Evolutionary conservation across 35 echinoderm and acorn worm genomes (phyloP).

Genomic region (Apostichopus californicus): DNA sequence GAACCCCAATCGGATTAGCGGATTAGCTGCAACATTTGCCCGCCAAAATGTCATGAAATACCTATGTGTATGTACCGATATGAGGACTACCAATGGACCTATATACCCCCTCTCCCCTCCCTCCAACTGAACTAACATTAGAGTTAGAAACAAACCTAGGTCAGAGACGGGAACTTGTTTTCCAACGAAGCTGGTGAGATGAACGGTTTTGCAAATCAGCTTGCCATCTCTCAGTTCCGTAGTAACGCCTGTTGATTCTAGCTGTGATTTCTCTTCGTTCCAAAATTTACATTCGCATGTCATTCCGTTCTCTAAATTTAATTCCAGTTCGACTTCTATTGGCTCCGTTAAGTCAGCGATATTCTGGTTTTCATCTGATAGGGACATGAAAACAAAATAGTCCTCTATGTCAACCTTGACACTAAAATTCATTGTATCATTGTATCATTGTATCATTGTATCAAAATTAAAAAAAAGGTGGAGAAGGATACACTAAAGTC

Average conservation of each 20-base stretch:
- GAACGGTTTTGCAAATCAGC: not conserved
- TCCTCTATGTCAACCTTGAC: not conserved
- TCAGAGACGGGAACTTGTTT: not conserved
- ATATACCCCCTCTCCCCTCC: no score
- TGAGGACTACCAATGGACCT: no score
- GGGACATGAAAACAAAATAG: not conserved
- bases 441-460: not conserved
- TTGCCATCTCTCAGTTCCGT: not conserved
- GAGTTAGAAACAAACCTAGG: not conserved
- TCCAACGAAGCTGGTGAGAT: conserved; percentile 36
- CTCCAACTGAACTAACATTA: no score
- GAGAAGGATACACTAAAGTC: not conserved
- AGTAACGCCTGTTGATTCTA: not conserved
- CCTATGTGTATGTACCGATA: no score
- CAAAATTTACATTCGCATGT: conserved; percentile 24
- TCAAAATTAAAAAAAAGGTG: not conserved
- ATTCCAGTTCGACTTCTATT: conserved; percentile 4
- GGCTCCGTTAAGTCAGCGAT: not conserved
- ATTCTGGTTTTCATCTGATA: not conserved
- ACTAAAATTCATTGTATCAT: not conserved
- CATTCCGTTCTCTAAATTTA: not conserved
- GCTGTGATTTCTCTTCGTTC: not conserved
- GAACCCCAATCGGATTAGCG: no score
- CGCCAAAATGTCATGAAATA: no score
- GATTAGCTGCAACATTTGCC: no score